These are phyloP conservation scores for Myiozetetes cayanensis DNA, from an alignment of 2,113 vertebrate species.

Conservation along the genomic window DNA sequence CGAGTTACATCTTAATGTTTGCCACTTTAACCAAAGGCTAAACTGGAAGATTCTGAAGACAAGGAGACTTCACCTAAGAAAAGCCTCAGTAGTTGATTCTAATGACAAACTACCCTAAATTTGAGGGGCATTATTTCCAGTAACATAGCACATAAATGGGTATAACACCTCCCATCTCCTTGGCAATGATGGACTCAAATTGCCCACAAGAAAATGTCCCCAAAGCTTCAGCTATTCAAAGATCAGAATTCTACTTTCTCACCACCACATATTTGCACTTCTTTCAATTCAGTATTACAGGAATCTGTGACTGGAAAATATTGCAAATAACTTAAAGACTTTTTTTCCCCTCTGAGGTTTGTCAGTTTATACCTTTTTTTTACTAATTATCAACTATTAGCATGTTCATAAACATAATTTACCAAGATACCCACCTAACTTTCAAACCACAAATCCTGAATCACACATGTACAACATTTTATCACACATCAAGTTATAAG, in stretches of 20 bases:
- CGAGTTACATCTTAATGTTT: neutral
- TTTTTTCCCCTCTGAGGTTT: neutral
- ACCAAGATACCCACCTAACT: neutral
- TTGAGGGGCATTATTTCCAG: rapidly evolving
- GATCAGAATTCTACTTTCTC: neutral
- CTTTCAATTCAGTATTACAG: neutral
- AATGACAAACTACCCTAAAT: neutral
- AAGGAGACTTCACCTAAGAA: neutral
- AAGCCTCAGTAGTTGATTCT: neutral
- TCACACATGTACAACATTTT: neutral
- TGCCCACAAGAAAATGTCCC: neutral
- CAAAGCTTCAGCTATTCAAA: neutral
- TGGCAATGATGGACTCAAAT: neutral
- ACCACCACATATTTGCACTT: neutral
- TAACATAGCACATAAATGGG: rapidly evolving
- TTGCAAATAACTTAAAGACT: neutral
- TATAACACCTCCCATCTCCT: neutral
- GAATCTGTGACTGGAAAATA: neutral
- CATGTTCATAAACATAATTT: neutral
- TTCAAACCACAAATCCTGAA: neutral
- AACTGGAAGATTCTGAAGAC: neutral
- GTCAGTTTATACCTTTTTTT: neutral
- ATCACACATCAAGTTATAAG: neutral
- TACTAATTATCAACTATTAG: neutral
- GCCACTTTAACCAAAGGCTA: neutral